Evolutionary conservation across 2,888 invertebrate genomes (phyloP).

Genomic region (Serrognathus titanus): DNA sequence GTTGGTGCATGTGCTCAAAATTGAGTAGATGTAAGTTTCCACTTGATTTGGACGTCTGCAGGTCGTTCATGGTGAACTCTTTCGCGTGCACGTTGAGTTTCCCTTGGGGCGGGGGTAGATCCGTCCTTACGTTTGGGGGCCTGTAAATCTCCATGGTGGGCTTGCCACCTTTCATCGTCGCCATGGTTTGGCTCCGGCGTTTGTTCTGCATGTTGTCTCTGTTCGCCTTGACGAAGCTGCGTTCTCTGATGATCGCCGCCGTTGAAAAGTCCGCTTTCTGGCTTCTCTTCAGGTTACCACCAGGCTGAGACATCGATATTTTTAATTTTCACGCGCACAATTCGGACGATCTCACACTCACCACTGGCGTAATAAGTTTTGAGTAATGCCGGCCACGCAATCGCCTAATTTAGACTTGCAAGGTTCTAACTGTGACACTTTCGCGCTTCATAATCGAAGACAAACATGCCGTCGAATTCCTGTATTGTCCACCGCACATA

Average conservation of each 20-base stretch:
- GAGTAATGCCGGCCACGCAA: slow-evolving; percentile 41
- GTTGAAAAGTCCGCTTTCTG: slow-evolving; percentile 53
- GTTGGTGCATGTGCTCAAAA: slow-evolving; percentile 32
- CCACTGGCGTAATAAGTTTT: slow-evolving; percentile 27
- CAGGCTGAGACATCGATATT: slow-evolving; percentile 15
- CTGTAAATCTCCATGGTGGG: slow-evolving; percentile 86
- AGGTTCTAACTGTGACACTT: slow-evolving; percentile 29
- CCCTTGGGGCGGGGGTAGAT: slow-evolving; percentile 38
- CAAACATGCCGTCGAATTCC: neutral
- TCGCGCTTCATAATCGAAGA: neutral
- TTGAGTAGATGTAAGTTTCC: slow-evolving; percentile 38
- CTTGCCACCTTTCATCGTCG: slow-evolving; percentile 62
- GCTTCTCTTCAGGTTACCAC: slow-evolving; percentile 36
- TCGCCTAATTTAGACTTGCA: slow-evolving; percentile 41
- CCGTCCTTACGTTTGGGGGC: slow-evolving; percentile 63
- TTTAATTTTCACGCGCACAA: slow-evolving; percentile 12
- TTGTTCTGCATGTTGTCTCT: slow-evolving; percentile 49
- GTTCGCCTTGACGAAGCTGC: slow-evolving; percentile 67
- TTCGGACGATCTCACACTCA: slow-evolving; percentile 13
- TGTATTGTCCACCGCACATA: neutral
- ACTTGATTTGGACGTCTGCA: slow-evolving; percentile 47
- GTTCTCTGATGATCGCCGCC: slow-evolving; percentile 58
- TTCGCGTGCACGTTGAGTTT: slow-evolving; percentile 85
- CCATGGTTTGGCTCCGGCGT: slow-evolving; percentile 71
- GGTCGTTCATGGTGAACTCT: slow-evolving; percentile 77